Evolutionary conservation across 1,140 invertebrate genomes (phyloP), one percentile per base, ranked within the genome.

Genomic region (Wiebesia pumilae): DNA sequence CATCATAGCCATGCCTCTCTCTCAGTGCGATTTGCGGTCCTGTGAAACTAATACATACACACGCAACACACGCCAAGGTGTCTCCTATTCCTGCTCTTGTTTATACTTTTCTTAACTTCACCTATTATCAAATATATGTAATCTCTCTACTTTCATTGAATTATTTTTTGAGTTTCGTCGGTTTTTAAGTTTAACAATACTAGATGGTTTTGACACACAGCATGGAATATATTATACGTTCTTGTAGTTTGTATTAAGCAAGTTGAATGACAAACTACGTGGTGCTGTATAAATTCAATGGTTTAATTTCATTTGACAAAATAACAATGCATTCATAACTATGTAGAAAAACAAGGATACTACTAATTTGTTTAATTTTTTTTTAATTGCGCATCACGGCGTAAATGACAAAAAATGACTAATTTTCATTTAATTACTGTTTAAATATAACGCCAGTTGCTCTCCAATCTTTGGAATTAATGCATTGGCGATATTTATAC

Each of bases 31-130:
- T 91, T 90, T 89, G 90, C 84, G 89, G 90, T 93, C 93, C 93
- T 94, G 93, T 94, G 93, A 94, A 94, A 94, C 93, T 94, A 94
- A 94, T 91, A 94, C 90, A 94, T 94, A 94, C 93, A 94, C 93
- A 93, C 93, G 93, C 93, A 93, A 91, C 93, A 92, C 91, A 93
- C 93, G 93, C 93, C 91, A 92, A 93, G 89, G 91, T 90, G 90
- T 90, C n/a, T n/a, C 90, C 91, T 90, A 90, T 9, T 65, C 88
- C 89, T 90, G 67, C 78, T 81, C 88, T 87, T 43, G 82, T 33
- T 78, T 82, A 58, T 79, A 51, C 62, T 65, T 79, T 65, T 78
- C 19, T 75, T 71, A 81, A 71, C 79, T 81, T 90, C 88, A 81
- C 88, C 87, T 88, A 89, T 69, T 69, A 67, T 81, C n/a, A 65